Conservation (phyloP, 2,888 invertebrate genomes). For the Sicus ferrugineus region DNA sequence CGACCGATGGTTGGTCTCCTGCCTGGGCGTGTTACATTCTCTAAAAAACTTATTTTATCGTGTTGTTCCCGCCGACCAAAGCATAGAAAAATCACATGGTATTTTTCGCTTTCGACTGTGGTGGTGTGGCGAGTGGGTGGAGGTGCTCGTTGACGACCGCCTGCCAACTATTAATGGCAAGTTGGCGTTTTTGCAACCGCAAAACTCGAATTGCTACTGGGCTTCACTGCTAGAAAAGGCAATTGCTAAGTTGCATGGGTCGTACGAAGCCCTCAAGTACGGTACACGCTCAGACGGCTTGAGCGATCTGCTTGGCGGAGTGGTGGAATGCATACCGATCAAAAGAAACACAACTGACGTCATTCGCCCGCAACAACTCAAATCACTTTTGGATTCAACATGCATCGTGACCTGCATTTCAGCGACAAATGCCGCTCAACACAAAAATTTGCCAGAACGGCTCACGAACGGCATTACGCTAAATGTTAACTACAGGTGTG, state of each 20-base stretch:
- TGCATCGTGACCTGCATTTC: conserved; percentile 82
- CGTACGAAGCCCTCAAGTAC: conserved; percentile 92
- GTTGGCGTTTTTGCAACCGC: conserved; percentile 85
- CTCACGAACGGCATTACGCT: conserved; percentile 74
- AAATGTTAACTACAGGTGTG: conserved; percentile 76
- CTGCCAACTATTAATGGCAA: conserved; percentile 87
- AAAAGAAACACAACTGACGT: conserved; percentile 71
- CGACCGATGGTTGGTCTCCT: conserved; percentile 90
- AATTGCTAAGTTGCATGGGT: conserved; percentile 93
- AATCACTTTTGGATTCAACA: conserved; percentile 80
- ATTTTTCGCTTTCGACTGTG: conserved; percentile 89
- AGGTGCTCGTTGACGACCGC: conserved; percentile 87
- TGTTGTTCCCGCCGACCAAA: conserved; percentile 90
- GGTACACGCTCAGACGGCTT: conserved; percentile 88
- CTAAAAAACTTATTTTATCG: conserved; percentile 89
- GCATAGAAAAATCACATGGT: conserved; percentile 76
- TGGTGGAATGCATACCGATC: conserved; percentile 82
- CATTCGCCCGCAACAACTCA: conserved; percentile 69
- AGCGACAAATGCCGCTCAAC: conserved; percentile 63
- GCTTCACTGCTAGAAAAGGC: conserved; percentile 90
- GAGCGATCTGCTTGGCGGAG: conserved; percentile 88
- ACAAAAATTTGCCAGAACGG: conserved; percentile 71
- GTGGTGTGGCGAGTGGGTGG: conserved; percentile 95
- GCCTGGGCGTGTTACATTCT: conserved; percentile 83
- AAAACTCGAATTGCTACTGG: conserved; percentile 85